Evolutionary conservation across 1,140 invertebrate species (phyloP), one percentile per base, ranked within the genome.

Genomic region (Andricus grossulariae): DNA sequence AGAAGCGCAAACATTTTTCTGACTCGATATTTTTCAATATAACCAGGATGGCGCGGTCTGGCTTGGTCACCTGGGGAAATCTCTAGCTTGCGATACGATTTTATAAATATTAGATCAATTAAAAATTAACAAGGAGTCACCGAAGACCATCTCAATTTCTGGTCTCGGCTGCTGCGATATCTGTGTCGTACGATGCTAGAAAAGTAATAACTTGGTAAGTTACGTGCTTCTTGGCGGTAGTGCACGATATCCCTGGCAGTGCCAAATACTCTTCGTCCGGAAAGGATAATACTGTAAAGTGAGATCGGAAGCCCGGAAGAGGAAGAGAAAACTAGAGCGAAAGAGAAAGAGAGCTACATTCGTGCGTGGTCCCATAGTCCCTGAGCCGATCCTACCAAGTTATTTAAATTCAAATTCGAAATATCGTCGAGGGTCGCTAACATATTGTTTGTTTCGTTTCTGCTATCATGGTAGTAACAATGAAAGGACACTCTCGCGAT

Each of bases 391-490:
- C 89, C 90, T 91, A 87, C 90, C 90, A 91, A 91, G 90, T 91
- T 91, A 91, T 91, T 91, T 91, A 91, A 91, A 91, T 91, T 91
- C 90, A 91, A 91, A 91, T 91, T 91, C 90, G 90, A 90, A 91
- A 91, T 91, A 91, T 91, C 89, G 89, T 87, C 87, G 90, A 89
- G 90, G 90, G 90, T 90, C 88, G 89, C 90, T 91, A 90, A 91
- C 90, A 91, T 91, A 91, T 91, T 91, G 90, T 91, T 91, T 91
- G 90, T 91, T 91, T 91, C 90, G 89, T 90, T 91, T 89, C 88
- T 77, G 81, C 78, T 80, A 78, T 74, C 60, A 76, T 81, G 78
- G 80, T 74, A 73, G 77, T 78, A 81, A 79, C 78, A 83, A 83
- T 78, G 81, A 82, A 57, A 80, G 74, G 74, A 32, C 49, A 50